Evolutionary conservation across 1,140 invertebrate species (phyloP).

Genomic region (Macrosteles quadrilineatus): DNA sequence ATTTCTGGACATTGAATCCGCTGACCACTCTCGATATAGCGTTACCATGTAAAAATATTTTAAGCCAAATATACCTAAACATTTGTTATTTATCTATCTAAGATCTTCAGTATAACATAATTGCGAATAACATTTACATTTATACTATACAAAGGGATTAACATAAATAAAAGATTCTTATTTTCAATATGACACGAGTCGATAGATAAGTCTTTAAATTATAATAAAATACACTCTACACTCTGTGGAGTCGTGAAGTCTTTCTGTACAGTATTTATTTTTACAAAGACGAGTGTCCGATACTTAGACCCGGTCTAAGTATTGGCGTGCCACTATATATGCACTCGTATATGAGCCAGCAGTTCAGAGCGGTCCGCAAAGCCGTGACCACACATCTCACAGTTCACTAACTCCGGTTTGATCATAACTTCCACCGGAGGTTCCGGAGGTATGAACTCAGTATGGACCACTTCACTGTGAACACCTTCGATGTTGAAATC

Average conservation of each 20-base stretch:
- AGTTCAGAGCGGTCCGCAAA: conserved; percentile 71
- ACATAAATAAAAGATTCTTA: conserved; percentile 25
- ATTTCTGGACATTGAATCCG: background rate
- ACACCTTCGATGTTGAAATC: conserved; percentile 38
- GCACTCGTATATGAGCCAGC: conserved; percentile 73
- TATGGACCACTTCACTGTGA: conserved; percentile 28
- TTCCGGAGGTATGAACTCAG: conserved; percentile 19
- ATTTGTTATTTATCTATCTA: conserved; percentile 13
- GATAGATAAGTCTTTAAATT: conserved; percentile 1
- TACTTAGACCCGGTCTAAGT: conserved; percentile 22
- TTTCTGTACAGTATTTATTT: conserved; percentile 9
- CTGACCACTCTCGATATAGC: background rate
- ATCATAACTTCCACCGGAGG: conserved; percentile 20
- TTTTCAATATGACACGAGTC: conserved; percentile 22
- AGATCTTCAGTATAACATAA: conserved; percentile 2
- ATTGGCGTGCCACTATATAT: conserved; percentile 58
- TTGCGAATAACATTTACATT: background rate
- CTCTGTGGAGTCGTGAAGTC: background rate
- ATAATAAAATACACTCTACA: background rate
- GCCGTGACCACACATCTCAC: conserved; percentile 77
- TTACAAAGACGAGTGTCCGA: background rate
- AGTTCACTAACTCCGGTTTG: conserved; percentile 45
- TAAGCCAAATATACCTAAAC: background rate
- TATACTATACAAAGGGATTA: conserved; percentile 11
- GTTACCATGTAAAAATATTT: conserved; percentile 20